These are phyloP conservation scores for Columba livia DNA, from an alignment of 2,113 vertebrate species.

Conservation along the genomic window DNA sequence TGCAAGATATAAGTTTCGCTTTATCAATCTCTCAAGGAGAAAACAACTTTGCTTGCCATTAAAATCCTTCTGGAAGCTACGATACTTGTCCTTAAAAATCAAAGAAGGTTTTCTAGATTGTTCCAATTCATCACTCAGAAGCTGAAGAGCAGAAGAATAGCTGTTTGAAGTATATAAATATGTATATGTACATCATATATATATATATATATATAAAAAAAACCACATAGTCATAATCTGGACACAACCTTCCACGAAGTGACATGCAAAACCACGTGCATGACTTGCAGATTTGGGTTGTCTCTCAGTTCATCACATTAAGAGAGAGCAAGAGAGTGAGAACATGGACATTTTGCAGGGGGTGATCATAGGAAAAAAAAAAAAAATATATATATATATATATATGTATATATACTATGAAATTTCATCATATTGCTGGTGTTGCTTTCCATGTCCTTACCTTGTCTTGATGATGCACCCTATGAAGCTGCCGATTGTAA, in stretches of 20 bases:
- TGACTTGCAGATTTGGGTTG: not conserved
- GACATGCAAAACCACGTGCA: not conserved
- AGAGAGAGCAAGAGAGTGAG: not conserved
- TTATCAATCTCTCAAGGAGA: not conserved
- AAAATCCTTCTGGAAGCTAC: not conserved
- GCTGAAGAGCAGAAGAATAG: not conserved
- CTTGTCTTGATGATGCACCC: not conserved
- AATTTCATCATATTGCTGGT: not conserved
- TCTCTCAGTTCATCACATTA: not conserved
- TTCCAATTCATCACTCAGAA: not conserved
- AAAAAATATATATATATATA: too few species aligned
- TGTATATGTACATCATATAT: accelerated
- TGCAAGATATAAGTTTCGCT: slow-evolving; percentile 13
- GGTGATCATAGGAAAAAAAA: accelerated
- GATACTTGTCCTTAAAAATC: not conserved
- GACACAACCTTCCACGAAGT: not conserved
- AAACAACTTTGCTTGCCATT: not conserved
- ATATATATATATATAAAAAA: too few species aligned
- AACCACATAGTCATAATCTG: not conserved
- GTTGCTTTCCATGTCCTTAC: not conserved
- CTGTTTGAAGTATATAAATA: not conserved
- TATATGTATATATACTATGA: too few species aligned
- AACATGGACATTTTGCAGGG: not conserved
- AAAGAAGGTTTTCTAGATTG: not conserved
- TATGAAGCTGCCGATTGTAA: not conserved